phyloP scores from a whole-genome alignment of 2,797 vertebrate species.

The Characodon lateralis region DNA sequence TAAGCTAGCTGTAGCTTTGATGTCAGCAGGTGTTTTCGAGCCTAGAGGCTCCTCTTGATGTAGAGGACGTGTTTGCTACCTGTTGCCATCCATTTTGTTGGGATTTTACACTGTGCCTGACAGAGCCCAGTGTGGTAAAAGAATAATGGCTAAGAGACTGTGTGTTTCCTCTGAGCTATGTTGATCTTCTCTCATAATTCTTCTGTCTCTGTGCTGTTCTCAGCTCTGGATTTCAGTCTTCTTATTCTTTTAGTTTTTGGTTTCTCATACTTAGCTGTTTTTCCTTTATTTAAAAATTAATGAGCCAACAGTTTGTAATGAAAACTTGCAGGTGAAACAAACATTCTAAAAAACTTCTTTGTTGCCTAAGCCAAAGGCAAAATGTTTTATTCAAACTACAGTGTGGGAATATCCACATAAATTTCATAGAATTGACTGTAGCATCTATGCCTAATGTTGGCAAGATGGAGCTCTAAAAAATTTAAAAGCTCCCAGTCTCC shows the following conservation, averaged over 20 bases:
- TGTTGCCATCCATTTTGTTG: slow-evolving; percentile 68
- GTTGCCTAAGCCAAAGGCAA: slow-evolving; percentile 33
- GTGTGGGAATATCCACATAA: slow-evolving; percentile 48
- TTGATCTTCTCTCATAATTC: slow-evolving; percentile 22
- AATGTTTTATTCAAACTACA: slow-evolving; percentile 36
- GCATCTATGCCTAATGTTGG: slow-evolving; percentile 46
- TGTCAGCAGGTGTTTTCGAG: slow-evolving; percentile 42
- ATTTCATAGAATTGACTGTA: slow-evolving; percentile 43
- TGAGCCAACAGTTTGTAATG: slow-evolving; percentile 12
- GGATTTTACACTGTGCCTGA: slow-evolving; percentile 45
- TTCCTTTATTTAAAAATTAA: slow-evolving; percentile 39
- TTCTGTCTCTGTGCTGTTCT: slow-evolving; percentile 10
- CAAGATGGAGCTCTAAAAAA: slow-evolving; percentile 50
- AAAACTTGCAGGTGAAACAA: slow-evolving; percentile 23
- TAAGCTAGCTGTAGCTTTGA: slow-evolving; percentile 55
- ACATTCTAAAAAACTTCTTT: slow-evolving; percentile 15
- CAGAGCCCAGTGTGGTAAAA: slow-evolving; percentile 20
- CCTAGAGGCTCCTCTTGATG: slow-evolving; percentile 45
- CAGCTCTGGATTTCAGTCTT: background rate
- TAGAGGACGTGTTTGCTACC: slow-evolving; percentile 54
- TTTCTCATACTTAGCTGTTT: slow-evolving; percentile 16
- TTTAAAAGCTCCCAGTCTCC: slow-evolving; percentile 35
- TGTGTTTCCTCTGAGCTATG: slow-evolving; percentile 12
- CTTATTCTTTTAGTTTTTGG: slow-evolving; percentile 28
- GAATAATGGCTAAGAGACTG: slow-evolving; percentile 28